phyloP scores from a whole-genome alignment of 2,888 invertebrate species.

The Tuberolachnus salignus region DNA sequence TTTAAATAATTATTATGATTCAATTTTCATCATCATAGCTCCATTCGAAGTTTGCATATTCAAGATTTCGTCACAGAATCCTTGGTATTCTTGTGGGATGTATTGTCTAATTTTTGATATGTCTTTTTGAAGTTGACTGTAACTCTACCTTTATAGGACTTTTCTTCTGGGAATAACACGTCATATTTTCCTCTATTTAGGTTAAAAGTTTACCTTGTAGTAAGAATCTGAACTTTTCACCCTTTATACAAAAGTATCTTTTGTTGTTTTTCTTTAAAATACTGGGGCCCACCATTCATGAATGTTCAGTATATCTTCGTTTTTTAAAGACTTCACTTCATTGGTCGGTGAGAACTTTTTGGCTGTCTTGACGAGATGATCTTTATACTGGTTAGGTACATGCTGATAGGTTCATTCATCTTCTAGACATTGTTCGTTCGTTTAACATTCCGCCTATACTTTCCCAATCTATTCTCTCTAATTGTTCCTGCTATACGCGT shows the following conservation, averaged over 20 bases:
- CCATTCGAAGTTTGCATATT: conserved; percentile 28
- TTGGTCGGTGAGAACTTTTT: conserved; percentile 39
- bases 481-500: no score
- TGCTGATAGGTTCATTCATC: no score
- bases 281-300: conserved; percentile 53
- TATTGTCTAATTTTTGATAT: conserved; percentile 38
- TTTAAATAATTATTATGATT: background rate
- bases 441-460: no score
- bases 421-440: no score
- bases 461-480: no score
- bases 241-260: conserved; percentile 41
- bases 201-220: conserved; percentile 25
- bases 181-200: conserved; percentile 20
- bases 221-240: conserved; percentile 34
- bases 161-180: conserved; percentile 5
- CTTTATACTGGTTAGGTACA: conserved; percentile 54
- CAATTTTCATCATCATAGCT: conserved; percentile 22
- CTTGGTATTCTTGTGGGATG: conserved; percentile 21
- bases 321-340: conserved; percentile 50
- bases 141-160: conserved; percentile 4
- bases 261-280: conserved; percentile 46
- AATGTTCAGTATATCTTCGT: conserved; percentile 53
- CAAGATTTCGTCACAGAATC: conserved; percentile 16
- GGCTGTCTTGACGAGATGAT: conserved; percentile 53
- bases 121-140: conserved; percentile 36